Evolutionary conservation across 2,797 vertebrate genomes (phyloP).

Genomic region (Rallus crepitans): DNA sequence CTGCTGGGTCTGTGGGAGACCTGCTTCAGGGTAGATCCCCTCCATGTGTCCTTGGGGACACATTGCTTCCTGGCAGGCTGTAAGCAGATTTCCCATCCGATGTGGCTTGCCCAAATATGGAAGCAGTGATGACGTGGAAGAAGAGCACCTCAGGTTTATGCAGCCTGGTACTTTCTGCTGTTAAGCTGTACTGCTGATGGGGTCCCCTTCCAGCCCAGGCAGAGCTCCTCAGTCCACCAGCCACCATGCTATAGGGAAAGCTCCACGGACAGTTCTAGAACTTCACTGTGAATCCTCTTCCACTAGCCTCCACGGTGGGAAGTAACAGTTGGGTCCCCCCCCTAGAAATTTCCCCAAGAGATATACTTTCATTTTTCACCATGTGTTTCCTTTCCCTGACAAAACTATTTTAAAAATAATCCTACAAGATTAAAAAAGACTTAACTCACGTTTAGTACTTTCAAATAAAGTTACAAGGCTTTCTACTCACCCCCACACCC

Average conservation of each 20-base stretch:
- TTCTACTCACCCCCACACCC: too few relatives aligned
- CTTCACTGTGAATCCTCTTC: neutral
- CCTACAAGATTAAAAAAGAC: neutral
- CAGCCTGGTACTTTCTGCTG: neutral
- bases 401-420: neutral
- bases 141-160: neutral
- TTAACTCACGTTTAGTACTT: neutral
- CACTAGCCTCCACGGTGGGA: rapidly evolving
- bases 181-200: neutral
- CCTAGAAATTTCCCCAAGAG: neutral
- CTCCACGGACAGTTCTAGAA: neutral
- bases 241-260: neutral
- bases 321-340: neutral
- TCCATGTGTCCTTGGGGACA: neutral
- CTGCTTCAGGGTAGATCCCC: neutral
- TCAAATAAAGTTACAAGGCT: neutral
- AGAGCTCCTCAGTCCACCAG: neutral
- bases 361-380: neutral
- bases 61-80: neutral
- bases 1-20: neutral
- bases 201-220: neutral
- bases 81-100: neutral
- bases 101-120: neutral
- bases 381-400: neutral
- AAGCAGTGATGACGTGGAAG: neutral